These are phyloP conservation scores for Lithophane ornitopus DNA, from an alignment of 2,888 invertebrate species.

Conservation along the genomic window DNA sequence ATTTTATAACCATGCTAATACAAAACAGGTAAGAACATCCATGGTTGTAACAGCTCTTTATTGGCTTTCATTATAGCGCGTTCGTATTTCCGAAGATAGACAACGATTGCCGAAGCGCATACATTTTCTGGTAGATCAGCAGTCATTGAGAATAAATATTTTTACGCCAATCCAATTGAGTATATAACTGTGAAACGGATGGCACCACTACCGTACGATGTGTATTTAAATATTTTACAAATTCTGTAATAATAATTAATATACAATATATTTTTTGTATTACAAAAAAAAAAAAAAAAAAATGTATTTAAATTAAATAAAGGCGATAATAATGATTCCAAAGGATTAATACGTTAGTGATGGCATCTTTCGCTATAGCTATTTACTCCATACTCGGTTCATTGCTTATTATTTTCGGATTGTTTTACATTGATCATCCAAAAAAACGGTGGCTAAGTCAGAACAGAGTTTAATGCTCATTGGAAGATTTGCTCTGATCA, in stretches of 20 bases:
- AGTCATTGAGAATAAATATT: not conserved
- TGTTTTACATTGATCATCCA: too few species aligned
- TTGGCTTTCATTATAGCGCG: not conserved
- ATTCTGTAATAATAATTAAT: not conserved
- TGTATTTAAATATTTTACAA: constrained; percentile 1
- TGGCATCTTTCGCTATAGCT: not conserved
- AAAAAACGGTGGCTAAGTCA: not conserved
- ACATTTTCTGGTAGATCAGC: not conserved
- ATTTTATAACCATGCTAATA: not conserved
- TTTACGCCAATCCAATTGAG: constrained; percentile 1
- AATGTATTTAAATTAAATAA: too few species aligned
- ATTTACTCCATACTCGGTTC: constrained; percentile 2
- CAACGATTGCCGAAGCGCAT: not conserved
- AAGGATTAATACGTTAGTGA: not conserved
- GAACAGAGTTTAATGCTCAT: not conserved
- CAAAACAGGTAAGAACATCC: not conserved
- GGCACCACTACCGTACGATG: not conserved
- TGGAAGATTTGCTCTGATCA: not conserved
- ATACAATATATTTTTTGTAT: too few species aligned
- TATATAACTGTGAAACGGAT: not conserved
- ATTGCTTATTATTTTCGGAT: not conserved
- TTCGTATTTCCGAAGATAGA: not conserved
- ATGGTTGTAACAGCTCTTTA: not conserved
- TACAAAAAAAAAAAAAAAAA: too few species aligned
- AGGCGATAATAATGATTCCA: not conserved